Conservation (phyloP, 2,888 invertebrate species). For the Caenorhabditis panamensis region DNA sequence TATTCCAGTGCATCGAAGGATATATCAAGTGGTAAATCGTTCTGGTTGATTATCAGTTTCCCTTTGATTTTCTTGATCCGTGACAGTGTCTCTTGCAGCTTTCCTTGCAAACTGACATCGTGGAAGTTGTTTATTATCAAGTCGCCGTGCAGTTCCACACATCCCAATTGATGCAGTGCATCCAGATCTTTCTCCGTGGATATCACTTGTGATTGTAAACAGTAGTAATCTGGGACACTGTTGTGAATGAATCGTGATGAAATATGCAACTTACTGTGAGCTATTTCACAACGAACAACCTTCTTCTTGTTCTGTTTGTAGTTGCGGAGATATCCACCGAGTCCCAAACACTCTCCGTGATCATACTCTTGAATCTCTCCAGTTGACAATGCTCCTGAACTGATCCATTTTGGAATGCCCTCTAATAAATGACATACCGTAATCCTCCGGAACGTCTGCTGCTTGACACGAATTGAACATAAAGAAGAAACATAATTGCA, state of each 20-base stretch:
- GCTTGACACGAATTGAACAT: background rate
- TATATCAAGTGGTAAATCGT: background rate
- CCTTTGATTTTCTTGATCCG: background rate
- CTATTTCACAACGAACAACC: background rate
- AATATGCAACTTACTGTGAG: background rate
- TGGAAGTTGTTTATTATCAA: slow-evolving; percentile 2
- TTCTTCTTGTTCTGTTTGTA: background rate
- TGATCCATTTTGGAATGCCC: background rate
- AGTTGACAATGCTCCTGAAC: background rate
- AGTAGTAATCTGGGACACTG: background rate
- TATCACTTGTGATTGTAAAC: background rate
- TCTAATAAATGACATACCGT: background rate
- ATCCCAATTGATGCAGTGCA: background rate
- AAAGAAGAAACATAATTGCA: background rate
- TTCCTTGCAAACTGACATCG: background rate
- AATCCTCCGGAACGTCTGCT: background rate
- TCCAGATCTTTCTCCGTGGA: background rate
- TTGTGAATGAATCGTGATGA: background rate
- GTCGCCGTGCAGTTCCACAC: background rate
- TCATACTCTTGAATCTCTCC: background rate
- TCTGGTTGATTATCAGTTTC: slow-evolving; percentile 7
- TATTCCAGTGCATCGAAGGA: background rate
- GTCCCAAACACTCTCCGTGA: background rate
- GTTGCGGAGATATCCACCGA: background rate
- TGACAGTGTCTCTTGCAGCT: background rate